Evolutionary conservation across 2,888 invertebrate genomes (phyloP), one percentile per base, ranked within the genome.

Genomic region (Rotaria socialis): DNA sequence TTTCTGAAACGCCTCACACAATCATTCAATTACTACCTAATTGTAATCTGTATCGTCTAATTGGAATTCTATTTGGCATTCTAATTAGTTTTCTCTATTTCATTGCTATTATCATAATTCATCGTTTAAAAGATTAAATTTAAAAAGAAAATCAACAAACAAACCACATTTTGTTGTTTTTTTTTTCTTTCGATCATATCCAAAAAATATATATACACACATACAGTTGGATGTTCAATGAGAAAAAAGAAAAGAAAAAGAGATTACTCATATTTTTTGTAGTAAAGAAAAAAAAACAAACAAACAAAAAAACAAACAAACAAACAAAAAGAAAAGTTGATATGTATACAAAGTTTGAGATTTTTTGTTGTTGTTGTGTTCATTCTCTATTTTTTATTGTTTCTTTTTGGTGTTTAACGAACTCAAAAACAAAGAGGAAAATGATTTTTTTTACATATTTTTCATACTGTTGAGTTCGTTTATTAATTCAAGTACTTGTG

Each of bases 401-500:
- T 75, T 43, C n/a, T 50, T 8, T 50, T 50, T 50, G 8, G 50
- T 50, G 8, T 10, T 80, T 80, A 47, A 80, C 80, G 43, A 80
- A 47, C 47, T 47, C 47, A 80, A 43, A 47, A 47, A 35, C 41
- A 47, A 47, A 47, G 4, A 2, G 16, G 47, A 4, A 24, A 80
- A 47, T 8, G 47, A 47, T n/a, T 47, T 47, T 80, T 47, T 47
- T 80, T 43, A 80, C 22, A 47, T 80, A 47, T 80, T 47, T 80
- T 43, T 80, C 47, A 80, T 80, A 47, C 47, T 47, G 47, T 80
- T 80, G 43, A 80, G 80, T n/a, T 80, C 80, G 47, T 80, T 80
- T 24, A 80, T 80, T 47, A 80, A 80, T 80, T 80, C 80, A 47
- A 80, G 43, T 47, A 80, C 80, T 80, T 80, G 80, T 80, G 80